These are phyloP conservation scores for Rhadina sibilatrix DNA, from an alignment of 2,113 vertebrate species.

Conservation along the genomic window DNA sequence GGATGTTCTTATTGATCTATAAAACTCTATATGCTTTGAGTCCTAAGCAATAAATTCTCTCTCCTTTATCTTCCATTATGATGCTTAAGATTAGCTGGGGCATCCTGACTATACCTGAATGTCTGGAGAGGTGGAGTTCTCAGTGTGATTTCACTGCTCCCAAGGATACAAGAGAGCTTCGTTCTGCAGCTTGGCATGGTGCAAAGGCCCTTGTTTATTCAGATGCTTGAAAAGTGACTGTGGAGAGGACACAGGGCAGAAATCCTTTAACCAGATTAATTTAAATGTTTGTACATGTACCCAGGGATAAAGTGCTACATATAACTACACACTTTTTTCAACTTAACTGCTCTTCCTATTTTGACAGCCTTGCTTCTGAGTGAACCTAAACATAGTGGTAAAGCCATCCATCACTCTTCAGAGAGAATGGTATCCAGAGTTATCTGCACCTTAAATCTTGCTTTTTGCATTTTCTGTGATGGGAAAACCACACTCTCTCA, in stretches of 20 bases:
- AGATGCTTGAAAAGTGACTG: neutral
- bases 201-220: neutral
- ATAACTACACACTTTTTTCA: neutral
- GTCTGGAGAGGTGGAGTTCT: neutral
- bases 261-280: neutral
- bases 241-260: neutral
- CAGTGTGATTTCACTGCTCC: neutral
- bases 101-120: neutral
- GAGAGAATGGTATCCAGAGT: neutral
- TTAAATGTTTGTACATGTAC: neutral
- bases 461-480: neutral
- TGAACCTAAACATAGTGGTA: neutral
- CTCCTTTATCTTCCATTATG: constrained; percentile 50
- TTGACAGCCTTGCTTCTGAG: constrained; percentile 10
- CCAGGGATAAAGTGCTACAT: neutral
- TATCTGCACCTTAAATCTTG: neutral
- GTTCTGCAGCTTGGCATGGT: neutral
- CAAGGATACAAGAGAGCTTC: neutral
- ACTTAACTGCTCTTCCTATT: neutral
- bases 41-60: constrained; percentile 58
- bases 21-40: constrained; percentile 58
- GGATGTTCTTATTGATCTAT: constrained; percentile 67
- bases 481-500: neutral
- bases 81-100: neutral
- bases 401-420: constrained; percentile 13